Evolutionary conservation across 2,113 vertebrate genomes (phyloP).

Genomic region (Coptodon bakossiorum): DNA sequence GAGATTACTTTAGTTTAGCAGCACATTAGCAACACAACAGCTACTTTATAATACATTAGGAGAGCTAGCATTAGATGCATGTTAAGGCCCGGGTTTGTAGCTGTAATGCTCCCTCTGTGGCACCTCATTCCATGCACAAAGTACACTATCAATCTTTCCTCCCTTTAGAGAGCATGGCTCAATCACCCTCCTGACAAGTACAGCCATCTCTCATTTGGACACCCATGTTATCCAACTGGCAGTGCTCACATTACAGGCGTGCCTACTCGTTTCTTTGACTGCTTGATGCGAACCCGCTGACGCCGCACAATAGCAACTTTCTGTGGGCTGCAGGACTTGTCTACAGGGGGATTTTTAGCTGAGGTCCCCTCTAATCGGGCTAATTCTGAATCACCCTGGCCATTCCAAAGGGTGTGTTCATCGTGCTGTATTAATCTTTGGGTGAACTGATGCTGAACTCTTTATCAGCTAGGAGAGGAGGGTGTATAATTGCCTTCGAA

Average conservation of each 20-base stretch:
- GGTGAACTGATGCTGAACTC: constrained; percentile 71
- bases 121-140: neutral
- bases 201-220: constrained; percentile 51
- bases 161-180: constrained; percentile 29
- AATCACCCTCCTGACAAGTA: constrained; percentile 42
- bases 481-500: constrained; percentile 24
- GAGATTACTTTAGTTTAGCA: neutral
- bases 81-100: neutral
- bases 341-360: constrained; percentile 32
- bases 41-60: constrained; percentile 7
- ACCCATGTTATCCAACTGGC: constrained; percentile 44
- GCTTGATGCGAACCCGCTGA: constrained; percentile 44
- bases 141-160: constrained; percentile 7
- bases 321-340: constrained; percentile 20
- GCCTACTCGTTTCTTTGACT: neutral
- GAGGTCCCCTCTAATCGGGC: constrained; percentile 45
- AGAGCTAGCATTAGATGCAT: neutral
- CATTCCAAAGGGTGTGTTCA: constrained; percentile 50
- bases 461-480: constrained; percentile 45
- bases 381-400: constrained; percentile 49
- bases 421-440: constrained; percentile 54
- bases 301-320: constrained; percentile 54
- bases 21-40: neutral
- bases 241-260: constrained; percentile 30
- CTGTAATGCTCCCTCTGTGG: neutral